A percentile compares a stretch with the other conserved stretches of the same genome.
phyloP scores from a whole-genome alignment of 2,797 vertebrate genomes.

The Columba guinea region DNA sequence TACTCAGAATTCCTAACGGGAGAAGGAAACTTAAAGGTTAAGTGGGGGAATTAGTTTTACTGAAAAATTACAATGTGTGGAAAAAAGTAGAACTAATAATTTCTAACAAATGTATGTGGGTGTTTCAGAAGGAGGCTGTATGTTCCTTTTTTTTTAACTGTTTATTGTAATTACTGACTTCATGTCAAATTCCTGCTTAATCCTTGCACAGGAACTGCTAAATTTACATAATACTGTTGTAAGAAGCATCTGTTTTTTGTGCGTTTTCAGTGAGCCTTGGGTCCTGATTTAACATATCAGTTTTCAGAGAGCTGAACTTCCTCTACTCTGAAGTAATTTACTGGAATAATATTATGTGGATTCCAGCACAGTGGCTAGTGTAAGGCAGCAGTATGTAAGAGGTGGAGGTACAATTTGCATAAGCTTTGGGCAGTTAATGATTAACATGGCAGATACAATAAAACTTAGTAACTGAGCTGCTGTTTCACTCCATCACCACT shows the following conservation, averaged over 20 bases:
- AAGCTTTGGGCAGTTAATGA: not conserved
- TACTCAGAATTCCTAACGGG: constrained; percentile 95
- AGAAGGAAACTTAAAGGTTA: constrained; percentile 92
- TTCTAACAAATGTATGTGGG: not conserved
- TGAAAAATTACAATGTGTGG: not conserved
- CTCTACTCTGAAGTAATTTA: not conserved
- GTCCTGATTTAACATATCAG: not conserved
- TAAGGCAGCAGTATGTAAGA: not conserved
- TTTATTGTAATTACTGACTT: not conserved
- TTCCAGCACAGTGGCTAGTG: not conserved
- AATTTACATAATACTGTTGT: not conserved
- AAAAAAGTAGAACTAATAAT: not conserved
- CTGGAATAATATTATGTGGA: not conserved
- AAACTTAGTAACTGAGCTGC: constrained; percentile 3
- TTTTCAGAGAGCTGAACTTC: not conserved
- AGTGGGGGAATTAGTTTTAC: constrained; percentile 23
- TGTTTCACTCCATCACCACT: not conserved
- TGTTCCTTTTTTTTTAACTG: not conserved
- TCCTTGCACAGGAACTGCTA: not conserved
- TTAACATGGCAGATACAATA: not conserved
- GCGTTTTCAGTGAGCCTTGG: not conserved
- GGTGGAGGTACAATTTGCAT: not conserved
- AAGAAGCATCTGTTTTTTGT: not conserved
- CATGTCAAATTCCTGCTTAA: not conserved
- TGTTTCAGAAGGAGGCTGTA: not conserved